phyloP scores from a whole-genome alignment of 1,140 invertebrate species.

The Caerostris darwini region DNA sequence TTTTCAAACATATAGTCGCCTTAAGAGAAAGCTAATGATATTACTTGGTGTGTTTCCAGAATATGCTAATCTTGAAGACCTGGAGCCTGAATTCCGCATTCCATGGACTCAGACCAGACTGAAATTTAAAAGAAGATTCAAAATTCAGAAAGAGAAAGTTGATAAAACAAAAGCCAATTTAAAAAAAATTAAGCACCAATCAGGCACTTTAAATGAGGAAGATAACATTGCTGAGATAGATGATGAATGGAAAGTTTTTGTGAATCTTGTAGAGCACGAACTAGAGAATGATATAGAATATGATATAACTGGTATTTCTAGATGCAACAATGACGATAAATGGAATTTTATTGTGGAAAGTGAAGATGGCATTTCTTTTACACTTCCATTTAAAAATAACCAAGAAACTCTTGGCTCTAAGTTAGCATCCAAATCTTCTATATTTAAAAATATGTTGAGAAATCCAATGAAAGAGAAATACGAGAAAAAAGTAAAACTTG shows the following conservation, averaged over 20 bases:
- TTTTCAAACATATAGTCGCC: neutral
- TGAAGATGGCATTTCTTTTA: neutral
- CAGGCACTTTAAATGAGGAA: neutral
- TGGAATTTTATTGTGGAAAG: neutral
- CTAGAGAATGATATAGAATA: neutral
- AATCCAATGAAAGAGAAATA: neutral
- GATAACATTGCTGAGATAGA: neutral
- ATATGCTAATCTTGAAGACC: neutral
- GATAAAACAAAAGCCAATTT: neutral
- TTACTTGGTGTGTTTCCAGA: neutral
- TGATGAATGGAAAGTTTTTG: neutral
- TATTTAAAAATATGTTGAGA: neutral
- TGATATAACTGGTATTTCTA: neutral
- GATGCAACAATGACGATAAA: neutral
- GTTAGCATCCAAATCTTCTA: neutral
- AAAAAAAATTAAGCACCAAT: no score
- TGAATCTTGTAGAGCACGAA: neutral
- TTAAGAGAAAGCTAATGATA: neutral
- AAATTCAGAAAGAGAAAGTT: neutral
- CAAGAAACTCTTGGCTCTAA: conserved; percentile 7
- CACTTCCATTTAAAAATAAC: neutral
- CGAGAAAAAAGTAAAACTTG: no score
- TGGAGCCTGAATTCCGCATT: neutral
- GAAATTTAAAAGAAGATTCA: neutral
- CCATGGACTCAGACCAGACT: neutral